These are phyloP conservation scores for Lota lota DNA, from an alignment of 2,113 vertebrate genomes.

Conservation along the genomic window DNA sequence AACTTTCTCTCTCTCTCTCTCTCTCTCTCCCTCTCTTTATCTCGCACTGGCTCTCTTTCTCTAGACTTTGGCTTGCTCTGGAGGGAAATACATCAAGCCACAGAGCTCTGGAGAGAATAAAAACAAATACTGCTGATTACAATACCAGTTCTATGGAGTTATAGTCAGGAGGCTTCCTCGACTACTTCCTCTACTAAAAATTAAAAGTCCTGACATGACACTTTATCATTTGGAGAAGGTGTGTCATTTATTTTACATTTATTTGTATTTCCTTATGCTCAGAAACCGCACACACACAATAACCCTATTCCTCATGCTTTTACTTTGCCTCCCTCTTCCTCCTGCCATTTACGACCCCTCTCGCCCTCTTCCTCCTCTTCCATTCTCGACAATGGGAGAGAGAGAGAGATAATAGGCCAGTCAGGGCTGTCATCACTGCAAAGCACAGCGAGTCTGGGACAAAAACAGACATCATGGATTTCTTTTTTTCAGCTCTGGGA, in stretches of 20 bases:
- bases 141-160: constrained; percentile 41
- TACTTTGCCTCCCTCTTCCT: too few relatives aligned
- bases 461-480: too few relatives aligned
- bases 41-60: background rate
- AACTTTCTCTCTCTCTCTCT: background rate
- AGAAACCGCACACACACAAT: background rate
- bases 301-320: too few relatives aligned
- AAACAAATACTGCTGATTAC: constrained; percentile 37
- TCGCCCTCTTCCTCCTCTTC: too few relatives aligned
- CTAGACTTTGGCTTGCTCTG: constrained; percentile 18
- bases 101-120: constrained; percentile 9
- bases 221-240: background rate
- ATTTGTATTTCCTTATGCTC: background rate
- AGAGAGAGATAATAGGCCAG: too few relatives aligned
- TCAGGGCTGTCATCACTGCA: too few relatives aligned
- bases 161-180: constrained; percentile 20
- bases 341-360: too few relatives aligned
- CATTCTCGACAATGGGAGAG: too few relatives aligned
- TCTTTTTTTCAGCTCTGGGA: too few relatives aligned
- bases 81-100: constrained; percentile 24
- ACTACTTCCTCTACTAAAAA: constrained; percentile 16
- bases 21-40: too few relatives aligned
- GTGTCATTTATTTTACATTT: too few relatives aligned
- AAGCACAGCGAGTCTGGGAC: too few relatives aligned
- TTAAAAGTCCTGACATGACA: constrained; percentile 22